These are phyloP conservation scores for Caenorhabditis panamensis DNA, from an alignment of 2,888 invertebrate genomes.

Conservation along the genomic window DNA sequence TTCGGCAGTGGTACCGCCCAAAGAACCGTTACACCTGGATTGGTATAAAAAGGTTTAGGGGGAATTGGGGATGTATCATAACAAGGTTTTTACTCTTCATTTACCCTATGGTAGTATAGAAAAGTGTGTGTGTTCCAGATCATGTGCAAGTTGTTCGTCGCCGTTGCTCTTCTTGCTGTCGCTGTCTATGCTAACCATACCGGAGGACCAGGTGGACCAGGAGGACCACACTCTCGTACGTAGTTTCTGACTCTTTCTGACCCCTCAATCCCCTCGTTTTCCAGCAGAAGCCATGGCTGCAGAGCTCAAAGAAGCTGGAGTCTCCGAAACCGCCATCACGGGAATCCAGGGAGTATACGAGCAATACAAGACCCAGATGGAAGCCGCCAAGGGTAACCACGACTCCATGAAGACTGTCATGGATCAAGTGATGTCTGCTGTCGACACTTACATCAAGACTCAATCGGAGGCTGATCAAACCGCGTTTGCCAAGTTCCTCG, in stretches of 20 bases:
- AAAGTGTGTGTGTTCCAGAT: not conserved
- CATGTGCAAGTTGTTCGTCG: conserved; percentile 13
- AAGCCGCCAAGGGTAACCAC: too few relatives aligned
- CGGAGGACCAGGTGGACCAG: not conserved
- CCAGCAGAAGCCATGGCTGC: too few relatives aligned
- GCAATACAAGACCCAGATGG: too few relatives aligned
- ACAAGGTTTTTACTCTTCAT: not conserved
- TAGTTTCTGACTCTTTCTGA: too few relatives aligned
- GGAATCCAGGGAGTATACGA: too few relatives aligned
- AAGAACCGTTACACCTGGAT: conserved; percentile 17
- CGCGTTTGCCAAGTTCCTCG: not conserved
- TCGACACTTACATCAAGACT: not conserved
- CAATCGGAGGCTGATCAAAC: not conserved
- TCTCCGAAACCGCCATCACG: too few relatives aligned
- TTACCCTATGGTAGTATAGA: too few relatives aligned
- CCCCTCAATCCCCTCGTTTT: too few relatives aligned
- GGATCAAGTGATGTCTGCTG: too few relatives aligned
- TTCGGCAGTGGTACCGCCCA: conserved; percentile 1
- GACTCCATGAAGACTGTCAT: too few relatives aligned
- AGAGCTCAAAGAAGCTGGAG: too few relatives aligned
- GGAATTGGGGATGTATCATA: not conserved
- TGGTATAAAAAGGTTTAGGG: conserved; percentile 11
- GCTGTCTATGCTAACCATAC: not conserved
- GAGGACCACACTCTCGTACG: too few relatives aligned
- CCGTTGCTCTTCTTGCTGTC: conserved; percentile 4